Percentiles rank a stretch among this genome's conserved stretches.
Evolutionary conservation across 1,140 invertebrate species (phyloP).

Genomic region (Bombus affinis): DNA sequence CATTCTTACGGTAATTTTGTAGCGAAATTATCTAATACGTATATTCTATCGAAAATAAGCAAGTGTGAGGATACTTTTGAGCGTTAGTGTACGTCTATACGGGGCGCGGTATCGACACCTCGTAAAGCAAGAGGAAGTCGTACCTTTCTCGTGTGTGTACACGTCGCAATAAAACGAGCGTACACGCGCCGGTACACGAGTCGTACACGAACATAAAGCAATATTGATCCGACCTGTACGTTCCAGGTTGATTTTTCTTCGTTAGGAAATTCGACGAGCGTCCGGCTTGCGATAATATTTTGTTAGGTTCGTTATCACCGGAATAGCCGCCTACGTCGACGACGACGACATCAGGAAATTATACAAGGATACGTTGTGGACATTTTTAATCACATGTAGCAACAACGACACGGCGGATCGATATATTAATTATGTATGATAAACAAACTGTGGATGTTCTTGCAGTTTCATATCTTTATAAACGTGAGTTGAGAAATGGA

Average conservation of each 20-base stretch:
- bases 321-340: not conserved
- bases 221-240: conserved; percentile 52
- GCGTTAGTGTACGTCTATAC: conserved; percentile 61
- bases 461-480: too few species aligned
- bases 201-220: conserved; percentile 33
- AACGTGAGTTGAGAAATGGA: too few species aligned
- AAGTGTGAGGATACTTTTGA: conserved; percentile 48
- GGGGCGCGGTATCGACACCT: conserved; percentile 64
- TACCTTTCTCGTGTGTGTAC: conserved; percentile 51
- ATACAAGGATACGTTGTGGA: not conserved
- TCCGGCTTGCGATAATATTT: conserved; percentile 13
- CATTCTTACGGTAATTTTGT: not conserved
- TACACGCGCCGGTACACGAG: conserved; percentile 46
- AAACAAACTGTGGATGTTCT: too few species aligned
- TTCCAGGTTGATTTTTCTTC: conserved; percentile 38
- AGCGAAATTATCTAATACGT: too few species aligned
- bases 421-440: not conserved
- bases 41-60: not conserved
- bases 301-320: not conserved
- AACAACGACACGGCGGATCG: not conserved
- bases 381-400: not conserved
- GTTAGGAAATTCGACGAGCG: conserved; percentile 33
- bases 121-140: conserved; percentile 67
- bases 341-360: not conserved
- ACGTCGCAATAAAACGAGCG: conserved; percentile 60